A percentile compares a stretch with the other conserved stretches of the same genome.
Conservation (phyloP, 2,888 invertebrate species). For the Acleris cristana region DNA sequence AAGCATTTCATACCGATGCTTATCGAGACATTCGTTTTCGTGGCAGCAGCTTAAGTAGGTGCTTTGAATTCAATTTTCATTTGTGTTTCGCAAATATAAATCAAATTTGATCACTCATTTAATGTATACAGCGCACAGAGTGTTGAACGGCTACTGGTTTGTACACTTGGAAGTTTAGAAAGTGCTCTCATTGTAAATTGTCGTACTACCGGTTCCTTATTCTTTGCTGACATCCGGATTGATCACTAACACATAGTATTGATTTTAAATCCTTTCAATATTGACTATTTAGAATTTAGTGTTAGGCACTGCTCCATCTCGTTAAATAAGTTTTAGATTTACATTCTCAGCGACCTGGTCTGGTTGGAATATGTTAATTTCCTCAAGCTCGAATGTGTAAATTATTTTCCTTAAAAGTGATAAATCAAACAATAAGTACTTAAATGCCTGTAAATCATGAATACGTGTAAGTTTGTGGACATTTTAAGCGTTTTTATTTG, state of each 20-base stretch:
- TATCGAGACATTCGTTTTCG: slow-evolving; percentile 11
- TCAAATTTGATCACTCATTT: slow-evolving; percentile 6
- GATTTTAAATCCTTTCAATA: slow-evolving; percentile 9
- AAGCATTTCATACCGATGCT: slow-evolving; percentile 7
- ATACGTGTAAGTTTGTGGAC: background rate
- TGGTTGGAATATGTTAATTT: background rate
- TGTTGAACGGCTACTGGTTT: slow-evolving; percentile 1
- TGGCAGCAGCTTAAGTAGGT: slow-evolving; percentile 10
- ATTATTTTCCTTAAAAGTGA: slow-evolving; percentile 19
- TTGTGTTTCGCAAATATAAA: slow-evolving; percentile 6
- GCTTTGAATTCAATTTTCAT: slow-evolving; percentile 12
- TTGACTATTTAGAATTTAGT: background rate
- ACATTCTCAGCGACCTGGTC: background rate
- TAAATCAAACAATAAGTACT: slow-evolving; percentile 11
- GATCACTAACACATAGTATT: slow-evolving; percentile 28
- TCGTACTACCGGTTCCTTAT: slow-evolving; percentile 42
- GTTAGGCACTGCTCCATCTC: background rate
- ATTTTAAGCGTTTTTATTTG: slow-evolving; percentile 2
- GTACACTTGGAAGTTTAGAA: slow-evolving; percentile 17
- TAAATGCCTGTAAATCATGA: slow-evolving; percentile 15
- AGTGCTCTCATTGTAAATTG: slow-evolving; percentile 40
- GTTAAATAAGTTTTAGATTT: background rate
- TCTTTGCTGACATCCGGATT: slow-evolving; percentile 43
- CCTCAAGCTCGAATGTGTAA: slow-evolving; percentile 7
- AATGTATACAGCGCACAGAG: background rate